These are phyloP conservation scores for Cryptus armator DNA, from an alignment of 2,888 invertebrate genomes.

Conservation along the genomic window DNA sequence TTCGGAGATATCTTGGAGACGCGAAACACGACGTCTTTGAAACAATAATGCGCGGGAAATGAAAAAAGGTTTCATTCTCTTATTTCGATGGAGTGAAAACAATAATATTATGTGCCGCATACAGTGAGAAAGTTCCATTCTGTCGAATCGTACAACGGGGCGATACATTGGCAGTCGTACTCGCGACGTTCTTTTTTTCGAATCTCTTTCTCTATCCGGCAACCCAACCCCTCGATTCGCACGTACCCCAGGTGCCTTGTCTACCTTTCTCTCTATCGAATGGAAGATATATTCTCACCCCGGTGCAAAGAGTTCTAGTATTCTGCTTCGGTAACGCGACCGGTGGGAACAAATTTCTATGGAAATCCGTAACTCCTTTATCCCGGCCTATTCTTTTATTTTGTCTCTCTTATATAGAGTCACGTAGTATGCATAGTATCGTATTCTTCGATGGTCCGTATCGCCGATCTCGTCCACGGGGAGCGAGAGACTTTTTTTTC, in stretches of 20 bases:
- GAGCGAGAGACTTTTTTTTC: constrained; percentile 52
- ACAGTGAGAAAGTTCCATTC: neutral
- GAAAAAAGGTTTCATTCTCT: neutral
- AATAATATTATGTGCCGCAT: neutral
- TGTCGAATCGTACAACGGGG: neutral
- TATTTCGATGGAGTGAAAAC: neutral
- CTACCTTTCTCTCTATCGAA: constrained; percentile 37
- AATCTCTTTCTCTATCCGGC: constrained; percentile 12
- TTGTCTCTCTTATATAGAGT: constrained; percentile 26
- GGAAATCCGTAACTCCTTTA: constrained; percentile 67
- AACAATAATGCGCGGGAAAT: neutral
- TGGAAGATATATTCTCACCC: constrained; percentile 44
- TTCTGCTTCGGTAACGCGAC: constrained; percentile 58
- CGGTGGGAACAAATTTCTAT: constrained; percentile 66
- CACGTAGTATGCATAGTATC: constrained; percentile 20
- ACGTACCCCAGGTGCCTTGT: constrained; percentile 31
- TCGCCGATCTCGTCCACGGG: constrained; percentile 24
- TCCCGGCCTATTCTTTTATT: constrained; percentile 50
- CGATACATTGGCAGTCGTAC: constrained; percentile 1
- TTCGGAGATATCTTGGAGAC: neutral
- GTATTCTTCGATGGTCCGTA: constrained; percentile 42
- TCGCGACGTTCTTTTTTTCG: constrained; percentile 21
- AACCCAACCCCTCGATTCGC: constrained; percentile 33
- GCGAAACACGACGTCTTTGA: neutral
- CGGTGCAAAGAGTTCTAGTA: constrained; percentile 49